Evolutionary conservation across 2,888 invertebrate species (phyloP).

Genomic region (Andricus quercusramuli): DNA sequence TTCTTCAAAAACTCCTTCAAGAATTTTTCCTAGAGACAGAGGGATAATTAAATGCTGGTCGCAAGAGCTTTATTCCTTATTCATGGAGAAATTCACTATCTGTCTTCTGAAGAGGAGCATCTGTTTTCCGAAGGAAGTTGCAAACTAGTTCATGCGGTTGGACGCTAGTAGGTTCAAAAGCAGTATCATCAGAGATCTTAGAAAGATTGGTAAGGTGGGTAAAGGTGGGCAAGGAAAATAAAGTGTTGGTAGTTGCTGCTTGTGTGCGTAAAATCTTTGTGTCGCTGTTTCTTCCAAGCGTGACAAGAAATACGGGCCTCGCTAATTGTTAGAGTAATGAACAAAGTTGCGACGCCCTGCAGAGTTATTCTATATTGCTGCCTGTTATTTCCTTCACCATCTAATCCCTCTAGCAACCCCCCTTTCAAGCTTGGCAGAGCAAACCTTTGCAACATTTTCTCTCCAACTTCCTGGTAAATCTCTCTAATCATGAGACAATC

Average conservation of each 20-base stretch:
- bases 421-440: conserved; percentile 25
- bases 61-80: conserved; percentile 12
- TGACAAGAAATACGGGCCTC: conserved; percentile 52
- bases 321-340: conserved; percentile 55
- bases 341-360: conserved; percentile 53
- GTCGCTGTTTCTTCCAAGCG: conserved; percentile 38
- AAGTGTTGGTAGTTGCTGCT: background rate
- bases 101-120: conserved; percentile 18
- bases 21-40: background rate
- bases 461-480: background rate
- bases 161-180: conserved; percentile 16
- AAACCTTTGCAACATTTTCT: conserved; percentile 23
- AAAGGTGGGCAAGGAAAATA: background rate
- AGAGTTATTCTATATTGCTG: conserved; percentile 53
- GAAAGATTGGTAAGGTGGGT: conserved; percentile 27
- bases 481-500: conserved; percentile 14
- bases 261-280: conserved; percentile 12
- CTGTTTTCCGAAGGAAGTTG: conserved; percentile 28
- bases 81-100: conserved; percentile 20
- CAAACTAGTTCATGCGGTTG: conserved; percentile 21
- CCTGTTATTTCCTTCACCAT: conserved; percentile 47
- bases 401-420: conserved; percentile 36
- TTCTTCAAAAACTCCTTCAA: background rate
- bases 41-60: conserved; percentile 3
- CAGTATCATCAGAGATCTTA: conserved; percentile 28